Percentiles rank a stretch among this genome's conserved stretches.
Evolutionary conservation across 2,797 vertebrate species (phyloP).

Genomic region (Acropternis orthonyx): DNA sequence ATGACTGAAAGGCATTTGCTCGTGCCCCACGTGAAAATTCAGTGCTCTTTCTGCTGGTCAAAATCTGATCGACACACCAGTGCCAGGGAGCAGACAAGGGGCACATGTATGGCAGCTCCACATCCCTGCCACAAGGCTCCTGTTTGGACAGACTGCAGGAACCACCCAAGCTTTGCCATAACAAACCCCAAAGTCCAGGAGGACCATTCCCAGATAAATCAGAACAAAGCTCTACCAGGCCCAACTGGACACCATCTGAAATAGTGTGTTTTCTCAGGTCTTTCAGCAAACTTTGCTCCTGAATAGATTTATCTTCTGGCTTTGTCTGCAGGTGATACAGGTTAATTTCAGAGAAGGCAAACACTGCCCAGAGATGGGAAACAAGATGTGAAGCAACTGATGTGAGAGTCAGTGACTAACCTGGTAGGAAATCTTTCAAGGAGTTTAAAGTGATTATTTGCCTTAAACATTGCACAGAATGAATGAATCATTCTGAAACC

Average conservation of each 20-base stretch:
- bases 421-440: background rate
- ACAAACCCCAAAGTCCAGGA: background rate
- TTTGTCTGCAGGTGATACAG: fast-evolving
- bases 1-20: background rate
- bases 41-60: background rate
- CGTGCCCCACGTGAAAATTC: background rate
- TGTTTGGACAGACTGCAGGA: background rate
- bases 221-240: background rate
- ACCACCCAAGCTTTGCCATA: background rate
- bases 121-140: fast-evolving
- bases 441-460: background rate
- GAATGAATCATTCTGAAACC: background rate
- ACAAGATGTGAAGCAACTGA: background rate
- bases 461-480: background rate
- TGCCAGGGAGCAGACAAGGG: background rate
- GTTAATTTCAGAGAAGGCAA: background rate
- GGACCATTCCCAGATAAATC: background rate
- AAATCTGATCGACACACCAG: background rate
- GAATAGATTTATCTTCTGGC: background rate
- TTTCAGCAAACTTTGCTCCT: background rate
- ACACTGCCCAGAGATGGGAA: background rate
- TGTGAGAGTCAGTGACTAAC: background rate
- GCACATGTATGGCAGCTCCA: background rate
- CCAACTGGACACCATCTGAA: background rate
- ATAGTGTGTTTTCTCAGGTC: background rate